These are phyloP conservation scores for Elephas maximus DNA, from an alignment of 2,113 vertebrate species.

Conservation along the genomic window DNA sequence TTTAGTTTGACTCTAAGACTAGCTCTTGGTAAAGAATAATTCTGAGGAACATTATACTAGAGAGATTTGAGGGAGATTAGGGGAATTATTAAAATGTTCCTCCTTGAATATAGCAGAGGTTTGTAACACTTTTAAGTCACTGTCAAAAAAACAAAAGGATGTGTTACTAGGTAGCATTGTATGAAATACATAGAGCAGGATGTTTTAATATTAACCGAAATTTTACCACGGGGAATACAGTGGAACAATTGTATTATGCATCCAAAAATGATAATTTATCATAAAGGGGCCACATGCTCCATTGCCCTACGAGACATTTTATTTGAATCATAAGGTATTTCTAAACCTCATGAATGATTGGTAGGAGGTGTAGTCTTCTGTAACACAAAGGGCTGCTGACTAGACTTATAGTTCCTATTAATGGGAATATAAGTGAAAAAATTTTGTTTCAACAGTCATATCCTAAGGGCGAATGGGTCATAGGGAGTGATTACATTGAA, in stretches of 20 bases:
- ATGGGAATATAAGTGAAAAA: slow-evolving; percentile 66
- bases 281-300: slow-evolving; percentile 66
- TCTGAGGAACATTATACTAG: slow-evolving; percentile 44
- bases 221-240: slow-evolving; percentile 53
- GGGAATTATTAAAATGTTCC: slow-evolving; percentile 73
- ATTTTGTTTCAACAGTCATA: slow-evolving; percentile 71
- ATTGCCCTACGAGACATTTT: slow-evolving; percentile 70
- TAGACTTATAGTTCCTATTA: slow-evolving; percentile 71
- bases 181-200: slow-evolving; percentile 49
- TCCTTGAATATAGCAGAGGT: slow-evolving; percentile 38
- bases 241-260: slow-evolving; percentile 48
- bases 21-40: slow-evolving; percentile 51
- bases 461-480: slow-evolving; percentile 72
- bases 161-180: slow-evolving; percentile 9
- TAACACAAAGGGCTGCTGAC: slow-evolving; percentile 61
- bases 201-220: slow-evolving; percentile 44
- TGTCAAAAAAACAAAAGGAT: slow-evolving; percentile 64
- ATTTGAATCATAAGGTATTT: slow-evolving; percentile 74
- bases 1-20: slow-evolving; percentile 29
- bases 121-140: slow-evolving; percentile 71
- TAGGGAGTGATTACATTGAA: slow-evolving; percentile 70
- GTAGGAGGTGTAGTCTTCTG: slow-evolving; percentile 52
- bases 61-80: slow-evolving; percentile 66
- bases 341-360: slow-evolving; percentile 53
- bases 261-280: slow-evolving; percentile 69